Conservation (phyloP, 2,888 invertebrate genomes). For the Sminthurinus aureus region DNA sequence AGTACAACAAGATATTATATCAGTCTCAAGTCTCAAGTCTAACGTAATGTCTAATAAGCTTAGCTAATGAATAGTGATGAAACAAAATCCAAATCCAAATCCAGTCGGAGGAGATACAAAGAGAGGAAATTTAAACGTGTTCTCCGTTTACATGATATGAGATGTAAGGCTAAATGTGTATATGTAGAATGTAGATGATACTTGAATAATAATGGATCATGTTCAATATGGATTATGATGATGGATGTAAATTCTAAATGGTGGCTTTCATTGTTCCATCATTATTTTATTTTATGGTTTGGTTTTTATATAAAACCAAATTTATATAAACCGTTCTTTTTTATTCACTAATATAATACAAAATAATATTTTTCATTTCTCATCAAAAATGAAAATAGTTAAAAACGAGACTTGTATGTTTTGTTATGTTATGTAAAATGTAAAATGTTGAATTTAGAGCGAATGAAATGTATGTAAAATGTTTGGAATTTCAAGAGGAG, state of each 20-base stretch:
- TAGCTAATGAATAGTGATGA: slow-evolving; percentile 5
- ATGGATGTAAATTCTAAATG: background rate
- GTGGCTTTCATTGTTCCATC: background rate
- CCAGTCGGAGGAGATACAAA: slow-evolving; percentile 18
- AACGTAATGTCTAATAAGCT: background rate
- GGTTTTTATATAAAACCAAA: no score
- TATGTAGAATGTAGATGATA: background rate
- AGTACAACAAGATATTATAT: background rate
- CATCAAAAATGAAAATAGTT: no score
- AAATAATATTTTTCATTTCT: no score
- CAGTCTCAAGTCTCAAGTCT: background rate
- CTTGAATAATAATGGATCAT: background rate
- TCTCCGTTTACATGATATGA: background rate
- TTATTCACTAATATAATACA: no score
- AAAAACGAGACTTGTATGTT: background rate
- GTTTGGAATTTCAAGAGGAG: background rate
- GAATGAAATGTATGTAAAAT: background rate
- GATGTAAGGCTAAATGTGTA: no score
- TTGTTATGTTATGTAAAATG: background rate
- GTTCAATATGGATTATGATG: slow-evolving; percentile 30
- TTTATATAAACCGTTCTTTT: no score
- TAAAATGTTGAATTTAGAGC: no score
- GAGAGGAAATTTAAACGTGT: slow-evolving; percentile 1
- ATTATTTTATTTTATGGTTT: background rate
- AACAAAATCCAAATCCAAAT: background rate